Base-by-base conservation (phyloP, 2,888 invertebrate genomes). In the Dyspetes luteomarginatus region DNA sequence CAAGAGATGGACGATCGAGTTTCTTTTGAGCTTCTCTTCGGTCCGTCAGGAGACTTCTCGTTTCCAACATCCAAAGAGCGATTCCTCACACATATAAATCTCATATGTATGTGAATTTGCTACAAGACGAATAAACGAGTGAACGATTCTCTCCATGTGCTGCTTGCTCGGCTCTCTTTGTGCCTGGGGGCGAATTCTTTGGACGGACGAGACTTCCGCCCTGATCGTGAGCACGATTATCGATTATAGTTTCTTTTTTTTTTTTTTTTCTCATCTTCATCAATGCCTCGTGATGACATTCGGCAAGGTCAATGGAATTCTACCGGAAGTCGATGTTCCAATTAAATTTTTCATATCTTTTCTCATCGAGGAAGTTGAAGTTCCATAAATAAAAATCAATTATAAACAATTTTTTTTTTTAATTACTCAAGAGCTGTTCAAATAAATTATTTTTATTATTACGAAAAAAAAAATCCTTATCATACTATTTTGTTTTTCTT, bases 1-100 rank as follows among this genome's bases (percentile, higher is more conserved):
- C 69, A 52, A 69, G 73, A 74, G 43, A 69, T 55, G n/a, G n/a
- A 78, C 62, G 79, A 67, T 65, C 82, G 77, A 62, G 78, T 82
- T 80, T 79, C 77, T 80, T 77, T 72, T 30, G 55, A 4, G 15
- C 36, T 48, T 62, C 68, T 72, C 65, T 26, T 1, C 41, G 48
- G 67, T 55, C 73, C 67, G 58, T 55, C 50, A 62, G 26, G 24
- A 50, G 68, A 73, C 28, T 68, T n/a, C 30, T 65, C 71, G 64
- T 71, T 75, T 65, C 50, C 65, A 62, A 74, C 64, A 9, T 3
- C 58, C 50, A n/a, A 28, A 60, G 41, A 48, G 58, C n/a, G 80
- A 80, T 80, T 80, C 71, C 56, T 71, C 71, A 22, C 28, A 41
- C 55, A 43, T 26, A 45, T 45, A 45, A 7, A 48, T 17, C 12